Base-by-base conservation (phyloP, 2,888 invertebrate species). In the Xylota segnis region DNA sequence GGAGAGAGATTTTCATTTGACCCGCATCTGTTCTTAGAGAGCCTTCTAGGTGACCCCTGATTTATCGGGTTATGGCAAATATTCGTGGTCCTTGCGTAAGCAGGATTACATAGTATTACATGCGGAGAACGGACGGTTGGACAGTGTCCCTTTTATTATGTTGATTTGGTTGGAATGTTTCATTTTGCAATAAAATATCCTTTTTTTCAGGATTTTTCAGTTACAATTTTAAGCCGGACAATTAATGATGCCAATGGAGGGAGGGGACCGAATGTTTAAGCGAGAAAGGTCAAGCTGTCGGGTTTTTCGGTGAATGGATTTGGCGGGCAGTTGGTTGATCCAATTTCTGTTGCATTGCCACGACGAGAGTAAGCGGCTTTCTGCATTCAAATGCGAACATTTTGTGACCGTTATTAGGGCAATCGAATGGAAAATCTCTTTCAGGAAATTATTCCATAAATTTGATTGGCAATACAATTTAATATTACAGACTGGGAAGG, bases 1-100 rank as follows among this genome's bases (percentile, higher is more conserved):
- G 43, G 47, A 83, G 29, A 50, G 37, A 68, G 47, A 40, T 70
- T 76, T 75, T 71, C 63, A 75, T 79, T 71, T 86, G 82, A 86
- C 87, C 87, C 87, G 83, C 87, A 87, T 87, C 83, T 87, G 87
- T 87, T 83, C 83, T 70, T 77, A 76, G 82, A 76, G 82, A 76
- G 76, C 61, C 83, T 77, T 68, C 58, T 56, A 56, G 82, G 66
- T 86, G 86, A 86, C 77, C 87, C 83, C 83, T 77, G 68, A 77
- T 68, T 83, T 87, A 87, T 87, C 87, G 87, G 87, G 87, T 87
- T 87, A 78, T 83, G 50, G 71, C 65, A 71, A 54, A 71, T 45
- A 71, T 54, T 75, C 65, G 29, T 76, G 16, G 34, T 52, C 52
- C 52, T 54, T 34, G 43, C 27, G 68, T 84, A 65, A 79, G 71